Base-by-base conservation (phyloP, 1,140 invertebrate species). In the Asobara japonica region DNA sequence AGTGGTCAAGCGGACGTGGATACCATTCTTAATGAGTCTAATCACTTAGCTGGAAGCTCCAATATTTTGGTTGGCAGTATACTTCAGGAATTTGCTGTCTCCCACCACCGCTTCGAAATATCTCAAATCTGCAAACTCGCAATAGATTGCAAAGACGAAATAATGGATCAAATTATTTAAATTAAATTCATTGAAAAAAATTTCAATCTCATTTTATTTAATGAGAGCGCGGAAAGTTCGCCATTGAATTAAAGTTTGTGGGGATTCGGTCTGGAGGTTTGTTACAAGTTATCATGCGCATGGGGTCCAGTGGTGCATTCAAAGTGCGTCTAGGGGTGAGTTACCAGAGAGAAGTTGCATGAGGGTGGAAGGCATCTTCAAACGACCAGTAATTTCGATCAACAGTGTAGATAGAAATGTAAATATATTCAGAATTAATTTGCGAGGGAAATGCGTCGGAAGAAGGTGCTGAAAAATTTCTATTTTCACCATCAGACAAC, bases 371-470 rank as follows among this genome's bases (percentile, higher is more conserved):
- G 7, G 13, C 51, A 27, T 56, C 22, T 56, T 56, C 51, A 56
- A 56, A 25, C 20, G 11, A 18, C 22, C 13, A 10, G 1, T 25
- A 56, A 22, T 56, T 56, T 56, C 18, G 51, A 56, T 56, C 51
- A 22, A 56, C 41, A 56, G 51, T 25, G 51, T 56, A 56, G 25
- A 56, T 56, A 56, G 1, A 18, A 56, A 56, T 56, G 22, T 56
- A 56, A 56, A 56, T 56, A 3, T 56, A 56, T 56, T 56, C 51
- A 56, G 51, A 11, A 10, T 13, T 25, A 56, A 56, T 56, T 22
- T 56, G 51, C 31, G 11, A 10, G 22, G 29, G 48, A 69, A 69
- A 69, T 60, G 31, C 48, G 51, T 18, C n/a, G n/a, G 2, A 45
- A 6, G 41, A 7, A 45, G 41, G n/a, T 11, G 41, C 18, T 16